Percentiles rank a stretch among this genome's conserved stretches.
Evolutionary conservation across 2,888 invertebrate species (phyloP).

Genomic region (Drosophila multiciliata): DNA sequence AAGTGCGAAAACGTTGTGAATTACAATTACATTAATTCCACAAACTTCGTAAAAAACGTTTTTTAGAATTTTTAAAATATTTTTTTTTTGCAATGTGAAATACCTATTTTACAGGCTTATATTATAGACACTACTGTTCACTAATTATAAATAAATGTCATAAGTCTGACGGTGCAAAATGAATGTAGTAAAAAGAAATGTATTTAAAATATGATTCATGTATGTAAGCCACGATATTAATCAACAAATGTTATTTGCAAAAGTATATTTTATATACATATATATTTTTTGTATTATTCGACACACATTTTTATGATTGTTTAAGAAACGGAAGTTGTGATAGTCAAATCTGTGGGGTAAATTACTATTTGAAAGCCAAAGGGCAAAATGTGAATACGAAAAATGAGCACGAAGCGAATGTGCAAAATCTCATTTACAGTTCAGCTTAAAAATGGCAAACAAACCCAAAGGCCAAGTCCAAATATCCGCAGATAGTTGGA

Average conservation of each 20-base stretch:
- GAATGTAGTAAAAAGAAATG: not conserved
- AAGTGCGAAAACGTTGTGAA: constrained; percentile 5
- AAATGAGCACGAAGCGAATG: constrained; percentile 55
- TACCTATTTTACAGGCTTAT: no score
- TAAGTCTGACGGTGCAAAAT: no score
- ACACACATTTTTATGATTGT: not conserved
- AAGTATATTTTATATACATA: not conserved
- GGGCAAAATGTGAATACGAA: constrained; percentile 45
- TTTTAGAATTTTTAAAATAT: no score
- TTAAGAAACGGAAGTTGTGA: not conserved
- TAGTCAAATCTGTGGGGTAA: constrained; percentile 37
- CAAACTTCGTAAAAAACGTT: no score
- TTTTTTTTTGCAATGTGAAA: no score
- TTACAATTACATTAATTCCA: no score
- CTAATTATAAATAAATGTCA: not conserved
- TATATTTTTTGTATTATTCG: not conserved
- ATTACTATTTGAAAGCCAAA: constrained; percentile 59
- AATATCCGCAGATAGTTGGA: constrained; percentile 61
- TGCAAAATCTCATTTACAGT: constrained; percentile 67
- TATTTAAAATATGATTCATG: not conserved
- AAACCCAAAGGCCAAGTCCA: constrained; percentile 33
- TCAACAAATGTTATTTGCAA: not conserved
- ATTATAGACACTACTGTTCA: not conserved
- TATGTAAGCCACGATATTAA: not conserved
- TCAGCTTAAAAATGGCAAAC: constrained; percentile 59